Base-by-base conservation (phyloP, 1,140 invertebrate species). In the Leptinotarsa defecta region DNA sequence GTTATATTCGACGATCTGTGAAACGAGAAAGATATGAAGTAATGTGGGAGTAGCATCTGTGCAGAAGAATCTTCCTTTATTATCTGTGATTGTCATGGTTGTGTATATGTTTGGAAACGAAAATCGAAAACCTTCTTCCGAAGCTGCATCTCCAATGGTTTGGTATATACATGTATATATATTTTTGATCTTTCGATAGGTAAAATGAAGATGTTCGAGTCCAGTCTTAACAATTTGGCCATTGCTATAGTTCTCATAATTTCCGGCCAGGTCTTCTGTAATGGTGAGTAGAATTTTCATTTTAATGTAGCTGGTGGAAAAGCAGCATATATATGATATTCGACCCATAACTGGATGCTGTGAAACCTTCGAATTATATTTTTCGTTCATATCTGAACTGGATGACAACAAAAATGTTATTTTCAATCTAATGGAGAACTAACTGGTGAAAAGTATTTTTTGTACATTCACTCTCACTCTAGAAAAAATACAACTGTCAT, bases 121-220 rank as follows among this genome's bases (percentile, higher is more conserved):
- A 57, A 57, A 57, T 57, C 15, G 52, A 1, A 15, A 57, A 57
- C 13, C n/a, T 19, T 57, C 52, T 19, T 19, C n/a, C n/a, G 13
- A 57, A 17, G 52, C 52, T n/a, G 52, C 67, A 43, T 48, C 24
- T 48, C 24, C 24, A 43, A 68, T 15, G 67, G n/a, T 68, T 68
- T 68, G 34, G 34, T 68, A 68, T 68, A 48, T 15, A 19, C 27
- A 68, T 68, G 34, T 68, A 68, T 43, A 68, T 43, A 48, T 68
- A 8, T 68, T 13, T 43, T 43, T 68, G 19, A 43, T 68, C 67
- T 68, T 68, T 34, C 67, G n/a, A 13, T 68, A 68, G 67, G 67
- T 68, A 68, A 17, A 19, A 17, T 43, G 34, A 68, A 68, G 17
- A 68, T 68, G 67, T 43, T 68, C 24, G 67, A 27, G n/a, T 43